Evolutionary conservation across 2,888 invertebrate species (phyloP).

Genomic region (Lottia gigantea): DNA sequence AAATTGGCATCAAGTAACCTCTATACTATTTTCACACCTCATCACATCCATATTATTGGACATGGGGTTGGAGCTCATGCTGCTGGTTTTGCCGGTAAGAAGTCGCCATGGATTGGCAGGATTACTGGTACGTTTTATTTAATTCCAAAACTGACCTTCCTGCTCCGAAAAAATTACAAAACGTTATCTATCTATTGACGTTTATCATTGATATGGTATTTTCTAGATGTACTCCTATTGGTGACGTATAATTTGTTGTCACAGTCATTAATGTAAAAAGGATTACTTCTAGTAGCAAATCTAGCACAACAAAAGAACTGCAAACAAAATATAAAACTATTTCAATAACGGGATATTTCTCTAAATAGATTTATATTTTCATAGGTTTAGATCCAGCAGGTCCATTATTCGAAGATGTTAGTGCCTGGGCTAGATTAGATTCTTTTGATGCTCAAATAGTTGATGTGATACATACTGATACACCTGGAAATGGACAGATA

Average conservation of each 20-base stretch:
- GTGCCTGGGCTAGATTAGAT: not conserved
- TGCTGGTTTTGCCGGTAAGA: conserved; percentile 3
- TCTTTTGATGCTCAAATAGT: not conserved
- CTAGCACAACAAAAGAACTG: too few relatives aligned
- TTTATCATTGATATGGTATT: too few relatives aligned
- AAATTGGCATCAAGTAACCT: not conserved
- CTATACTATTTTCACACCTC: not conserved
- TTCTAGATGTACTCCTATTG: too few relatives aligned
- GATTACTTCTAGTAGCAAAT: too few relatives aligned
- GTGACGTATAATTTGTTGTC: too few relatives aligned
- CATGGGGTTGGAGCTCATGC: not conserved
- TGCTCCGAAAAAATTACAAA: too few relatives aligned
- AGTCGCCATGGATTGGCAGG: conserved; percentile 2
- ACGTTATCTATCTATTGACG: too few relatives aligned
- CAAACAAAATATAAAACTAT: too few relatives aligned
- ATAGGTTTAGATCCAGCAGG: conserved; percentile 6
- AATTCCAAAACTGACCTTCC: too few relatives aligned
- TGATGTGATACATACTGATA: conserved; percentile 7
- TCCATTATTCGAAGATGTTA: conserved; percentile 6
- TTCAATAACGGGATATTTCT: too few relatives aligned
- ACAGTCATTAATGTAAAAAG: too few relatives aligned
- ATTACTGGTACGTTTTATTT: not conserved
- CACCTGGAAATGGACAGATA: conserved; percentile 5
- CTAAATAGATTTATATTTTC: not conserved
- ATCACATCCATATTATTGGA: not conserved